Conservation (phyloP, 2,888 invertebrate species). For the Drosophila nr. perissopoda region DNA sequence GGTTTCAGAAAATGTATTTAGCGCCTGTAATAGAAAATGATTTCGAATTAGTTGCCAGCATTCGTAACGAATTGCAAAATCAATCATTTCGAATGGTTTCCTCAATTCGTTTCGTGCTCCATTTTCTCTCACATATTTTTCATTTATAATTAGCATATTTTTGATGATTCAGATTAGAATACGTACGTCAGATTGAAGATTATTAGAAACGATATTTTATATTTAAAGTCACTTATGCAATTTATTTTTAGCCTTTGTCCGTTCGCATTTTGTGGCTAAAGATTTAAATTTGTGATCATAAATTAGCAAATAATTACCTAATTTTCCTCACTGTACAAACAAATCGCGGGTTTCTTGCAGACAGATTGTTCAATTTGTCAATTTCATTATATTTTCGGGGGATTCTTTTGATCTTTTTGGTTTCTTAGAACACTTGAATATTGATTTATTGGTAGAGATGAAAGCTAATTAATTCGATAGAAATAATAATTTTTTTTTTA, state of each 20-base stretch:
- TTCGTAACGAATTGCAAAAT: background rate
- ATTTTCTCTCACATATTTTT: background rate
- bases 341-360: background rate
- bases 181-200: slow-evolving; percentile 27
- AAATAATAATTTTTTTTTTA: background rate
- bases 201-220: slow-evolving; percentile 24
- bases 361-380: background rate
- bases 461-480: background rate
- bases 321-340: background rate
- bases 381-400: background rate
- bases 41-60: background rate
- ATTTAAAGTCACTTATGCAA: slow-evolving; percentile 1
- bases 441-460: background rate
- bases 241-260: slow-evolving; percentile 34
- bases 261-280: slow-evolving; percentile 6
- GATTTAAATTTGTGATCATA: slow-evolving; percentile 15
- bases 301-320: slow-evolving; percentile 6
- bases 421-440: background rate
- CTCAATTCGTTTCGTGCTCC: background rate
- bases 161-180: slow-evolving; percentile 38
- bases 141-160: background rate
- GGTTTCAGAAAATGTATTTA: slow-evolving; percentile 14
- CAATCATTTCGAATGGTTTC: background rate
- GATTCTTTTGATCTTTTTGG: background rate
- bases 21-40: background rate